phyloP scores from a whole-genome alignment of 2,113 vertebrate species.

The Cyphomyrus discorhynchus region DNA sequence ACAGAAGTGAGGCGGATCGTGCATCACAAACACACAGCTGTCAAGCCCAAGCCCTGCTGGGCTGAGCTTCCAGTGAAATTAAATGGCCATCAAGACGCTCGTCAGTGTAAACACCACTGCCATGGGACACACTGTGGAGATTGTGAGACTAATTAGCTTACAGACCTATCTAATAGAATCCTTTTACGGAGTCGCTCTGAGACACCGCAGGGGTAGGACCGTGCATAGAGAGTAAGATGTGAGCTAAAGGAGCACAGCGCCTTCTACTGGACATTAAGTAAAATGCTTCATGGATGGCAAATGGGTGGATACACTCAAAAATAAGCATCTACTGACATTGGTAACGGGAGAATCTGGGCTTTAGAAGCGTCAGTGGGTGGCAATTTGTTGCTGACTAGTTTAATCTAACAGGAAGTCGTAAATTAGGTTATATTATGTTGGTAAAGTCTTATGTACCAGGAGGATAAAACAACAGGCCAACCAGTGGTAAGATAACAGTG shows the following conservation, averaged over 20 bases:
- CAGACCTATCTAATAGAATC: neutral
- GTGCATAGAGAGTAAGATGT: neutral
- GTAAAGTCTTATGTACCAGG: neutral
- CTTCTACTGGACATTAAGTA: neutral
- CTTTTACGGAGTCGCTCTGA: neutral
- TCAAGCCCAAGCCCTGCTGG: neutral
- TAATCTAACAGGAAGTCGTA: neutral
- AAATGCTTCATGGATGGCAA: neutral
- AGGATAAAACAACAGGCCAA: neutral
- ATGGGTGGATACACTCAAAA: neutral
- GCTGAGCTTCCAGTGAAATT: neutral
- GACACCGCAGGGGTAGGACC: neutral
- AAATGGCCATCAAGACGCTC: neutral
- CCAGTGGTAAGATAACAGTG: neutral
- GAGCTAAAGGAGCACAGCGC: neutral
- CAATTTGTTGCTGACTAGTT: neutral
- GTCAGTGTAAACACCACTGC: neutral
- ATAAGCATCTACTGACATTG: neutral
- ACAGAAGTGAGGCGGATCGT: neutral
- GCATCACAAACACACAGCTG: neutral
- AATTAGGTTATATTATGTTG: neutral
- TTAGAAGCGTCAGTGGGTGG: neutral
- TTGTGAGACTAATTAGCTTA: neutral
- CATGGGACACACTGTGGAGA: neutral
- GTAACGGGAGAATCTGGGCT: neutral